Evolutionary conservation across 2,797 vertebrate species (phyloP), one percentile per base, ranked within the genome.

Genomic region (Macropodus opercularis): DNA sequence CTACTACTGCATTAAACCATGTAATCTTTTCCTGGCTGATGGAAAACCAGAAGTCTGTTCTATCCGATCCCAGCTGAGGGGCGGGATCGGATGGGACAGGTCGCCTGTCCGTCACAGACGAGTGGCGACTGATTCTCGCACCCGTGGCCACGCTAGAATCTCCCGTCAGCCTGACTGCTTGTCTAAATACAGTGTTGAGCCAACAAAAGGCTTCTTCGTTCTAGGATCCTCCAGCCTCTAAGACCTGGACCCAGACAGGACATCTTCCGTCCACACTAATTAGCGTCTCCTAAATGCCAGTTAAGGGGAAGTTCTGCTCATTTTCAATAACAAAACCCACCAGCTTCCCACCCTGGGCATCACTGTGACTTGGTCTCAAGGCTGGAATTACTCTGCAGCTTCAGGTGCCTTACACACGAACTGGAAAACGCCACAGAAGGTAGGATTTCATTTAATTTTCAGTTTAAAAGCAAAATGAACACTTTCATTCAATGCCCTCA

Each of bases 191-290:
- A n/a, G n/a, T n/a, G n/a, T n/a, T n/a, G n/a, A n/a, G n/a, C n/a
- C n/a, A n/a, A n/a, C n/a, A n/a, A 29, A 55, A 46, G 36, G 36
- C 59, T 38, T 73, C 41, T 62, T 11, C 24, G 3, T 56, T 6
- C 27, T 41, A 36, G 29, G 34, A 31, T 24, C 49, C 18, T 36
- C 17, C 36, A 35, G 19, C 57, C 34, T 71, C 15, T 8, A 26
- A 65, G 58, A 63, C 52, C 60, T 24, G 46, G 40, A 67, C 63
- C 51, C 21, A 24, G 13, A 69, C 19, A 44, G 55, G 55, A 48
- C 40, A 61, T 63, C 44, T 52, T 61, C 51, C 50, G 18, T n/a
- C 66, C 23, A 71, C 80, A 69, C 60, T 39, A 77, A 75, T 82
- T 62, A 77, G 59, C 40, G 54, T 73, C 8, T 59, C 46, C 39